Evolutionary conservation across 1,140 invertebrate genomes (phyloP).

Genomic region (Adoxophyes honmai): DNA sequence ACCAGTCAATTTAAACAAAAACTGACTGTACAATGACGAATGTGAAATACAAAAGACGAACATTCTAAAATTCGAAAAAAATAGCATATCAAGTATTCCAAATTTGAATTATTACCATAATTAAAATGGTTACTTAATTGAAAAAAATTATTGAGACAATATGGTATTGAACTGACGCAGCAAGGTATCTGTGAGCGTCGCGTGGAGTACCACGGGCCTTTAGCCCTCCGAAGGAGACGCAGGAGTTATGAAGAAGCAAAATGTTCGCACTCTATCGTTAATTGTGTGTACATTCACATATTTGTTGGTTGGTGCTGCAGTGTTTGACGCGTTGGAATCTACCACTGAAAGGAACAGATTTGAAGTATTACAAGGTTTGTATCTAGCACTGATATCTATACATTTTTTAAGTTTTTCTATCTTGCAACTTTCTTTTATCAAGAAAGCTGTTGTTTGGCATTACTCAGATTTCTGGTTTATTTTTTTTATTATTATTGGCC

Average conservation of each 20-base stretch:
- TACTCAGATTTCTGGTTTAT: no score
- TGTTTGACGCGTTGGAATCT: constrained; percentile 98
- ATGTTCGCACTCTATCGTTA: constrained; percentile 98
- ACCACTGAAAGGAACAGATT: constrained; percentile 93
- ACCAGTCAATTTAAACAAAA: constrained; percentile 12
- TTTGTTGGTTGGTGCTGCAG: constrained; percentile 97
- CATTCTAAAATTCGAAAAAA: constrained; percentile 19
- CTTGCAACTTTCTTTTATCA: no score
- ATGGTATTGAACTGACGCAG: constrained; percentile 41
- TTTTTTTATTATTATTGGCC: no score
- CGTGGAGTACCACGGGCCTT: constrained; percentile 39
- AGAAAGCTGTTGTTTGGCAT: no score
- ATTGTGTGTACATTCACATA: constrained; percentile 99
- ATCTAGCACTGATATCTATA: no score
- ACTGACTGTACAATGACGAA: constrained; percentile 19
- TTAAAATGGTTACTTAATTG: constrained; percentile 38
- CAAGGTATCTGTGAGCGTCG: constrained; percentile 19
- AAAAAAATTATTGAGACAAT: constrained; percentile 24
- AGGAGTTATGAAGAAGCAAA: constrained; percentile 94
- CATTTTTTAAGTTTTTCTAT: no score
- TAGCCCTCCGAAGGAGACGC: constrained; percentile 54
- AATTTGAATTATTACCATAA: constrained; percentile 21
- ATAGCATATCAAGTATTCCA: constrained; percentile 36
- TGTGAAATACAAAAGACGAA: constrained; percentile 8
- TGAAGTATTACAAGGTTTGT: constrained; percentile 87